These are phyloP conservation scores for Peromyscus attwateri DNA, from an alignment of 2,797 vertebrate genomes.

Conservation along the genomic window DNA sequence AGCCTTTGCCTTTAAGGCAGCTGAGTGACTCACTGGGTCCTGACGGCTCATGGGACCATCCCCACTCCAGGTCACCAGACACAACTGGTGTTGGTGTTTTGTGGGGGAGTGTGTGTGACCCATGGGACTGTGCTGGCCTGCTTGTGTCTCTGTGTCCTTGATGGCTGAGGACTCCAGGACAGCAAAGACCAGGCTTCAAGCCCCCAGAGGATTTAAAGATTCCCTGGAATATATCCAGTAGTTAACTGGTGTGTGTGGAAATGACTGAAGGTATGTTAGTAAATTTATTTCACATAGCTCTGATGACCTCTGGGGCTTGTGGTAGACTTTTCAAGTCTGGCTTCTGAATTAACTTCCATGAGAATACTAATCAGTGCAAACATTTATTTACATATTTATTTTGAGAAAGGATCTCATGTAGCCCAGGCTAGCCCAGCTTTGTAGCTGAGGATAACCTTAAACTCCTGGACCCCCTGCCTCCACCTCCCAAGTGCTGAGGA, in stretches of 20 bases:
- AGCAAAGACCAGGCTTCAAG: neutral
- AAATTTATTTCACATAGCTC: neutral
- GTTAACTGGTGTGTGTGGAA: neutral
- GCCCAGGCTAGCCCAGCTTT: neutral
- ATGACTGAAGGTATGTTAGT: neutral
- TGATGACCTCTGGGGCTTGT: neutral
- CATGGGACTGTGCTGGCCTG: rapidly evolving
- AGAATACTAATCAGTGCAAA: neutral
- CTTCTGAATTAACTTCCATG: neutral
- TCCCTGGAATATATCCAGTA: neutral
- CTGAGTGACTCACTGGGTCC: neutral
- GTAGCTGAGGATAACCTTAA: neutral
- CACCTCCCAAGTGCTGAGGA: neutral
- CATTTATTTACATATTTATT: neutral
- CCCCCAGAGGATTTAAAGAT: neutral
- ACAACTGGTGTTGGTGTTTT: neutral
- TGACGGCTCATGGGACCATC: neutral
- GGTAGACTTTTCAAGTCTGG: neutral
- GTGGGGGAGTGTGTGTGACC: neutral
- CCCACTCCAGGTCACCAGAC: no score
- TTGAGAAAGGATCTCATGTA: neutral
- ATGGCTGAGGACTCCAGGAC: no score
- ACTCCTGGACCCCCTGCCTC: neutral
- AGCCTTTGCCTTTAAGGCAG: neutral
- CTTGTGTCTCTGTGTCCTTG: neutral